Base-by-base conservation (phyloP, 2,888 invertebrate genomes). In the Stenotaenia linearis region DNA sequence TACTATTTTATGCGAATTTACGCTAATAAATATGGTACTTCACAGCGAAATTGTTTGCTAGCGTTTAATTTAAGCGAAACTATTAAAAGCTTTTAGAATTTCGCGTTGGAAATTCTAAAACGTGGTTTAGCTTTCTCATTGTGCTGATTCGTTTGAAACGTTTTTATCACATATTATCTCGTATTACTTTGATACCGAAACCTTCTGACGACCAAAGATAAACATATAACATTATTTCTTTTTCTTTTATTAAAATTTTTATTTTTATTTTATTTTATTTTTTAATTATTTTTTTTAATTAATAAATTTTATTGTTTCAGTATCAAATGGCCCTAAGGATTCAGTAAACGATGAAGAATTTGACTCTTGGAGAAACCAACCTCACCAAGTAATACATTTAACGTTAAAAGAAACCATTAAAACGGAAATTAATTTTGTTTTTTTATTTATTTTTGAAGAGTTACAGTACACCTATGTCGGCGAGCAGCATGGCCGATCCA, bases 321-420 rank as follows among this genome's bases (percentile, higher is more conserved):
- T 80, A 87, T 90, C 90, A 89, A 92, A 92, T 91, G 91, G 91
- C 89, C 90, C 91, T 88, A 92, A 91, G 89, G 91, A 92, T 88
- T 91, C 91, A 90, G 89, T 91, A 90, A 91, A 90, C 86, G 91
- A 91, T 85, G 91, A 92, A 88, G 92, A 92, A 88, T 90, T 92
- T 88, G 92, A 92, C 88, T 91, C 91, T 89, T 92, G 92, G 92
- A 90, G 92, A 88, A 90, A 90, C 85, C 92, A 91, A 86, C 89
- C 89, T 83, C 91, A 91, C 86, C 90, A 90, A 86, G 90, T 84
- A 82, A 80, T 56, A 56, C 12, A n/a, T 56, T n/a, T n/a, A 5
- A 56, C 4, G 4, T 6, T 12, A 56, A 23, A n/a, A 7, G 12
- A 56, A 75, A 75, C 5, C 5, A 23, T 75, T 75, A 75, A 75